phyloP scores from a whole-genome alignment of 2,113 vertebrate genomes.

The Sisor rabdophorus region DNA sequence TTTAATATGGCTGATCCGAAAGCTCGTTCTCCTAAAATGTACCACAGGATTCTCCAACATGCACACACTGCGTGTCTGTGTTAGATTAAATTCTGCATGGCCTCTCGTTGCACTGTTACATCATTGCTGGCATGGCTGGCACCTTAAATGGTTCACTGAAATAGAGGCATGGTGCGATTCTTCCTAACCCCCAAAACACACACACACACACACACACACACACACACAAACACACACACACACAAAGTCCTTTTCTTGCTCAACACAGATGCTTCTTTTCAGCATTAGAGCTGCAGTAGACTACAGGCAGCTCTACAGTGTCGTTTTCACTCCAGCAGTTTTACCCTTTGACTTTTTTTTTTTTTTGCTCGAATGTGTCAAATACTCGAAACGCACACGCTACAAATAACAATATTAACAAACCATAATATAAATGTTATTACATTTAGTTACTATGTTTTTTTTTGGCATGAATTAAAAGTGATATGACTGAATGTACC shows the following conservation, averaged over 20 bases:
- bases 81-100: constrained; percentile 48
- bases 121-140: constrained; percentile 35
- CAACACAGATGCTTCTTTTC: not conserved
- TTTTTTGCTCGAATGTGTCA: too few species aligned
- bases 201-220: not conserved
- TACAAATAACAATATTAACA: too few species aligned
- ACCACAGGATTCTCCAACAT: too few species aligned
- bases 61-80: not conserved
- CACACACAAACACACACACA: not conserved
- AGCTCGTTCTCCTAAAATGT: too few species aligned
- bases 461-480: too few species aligned
- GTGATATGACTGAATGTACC: too few species aligned
- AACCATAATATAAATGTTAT: too few species aligned
- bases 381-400: too few species aligned
- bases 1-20: too few species aligned
- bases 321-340: not conserved
- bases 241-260: constrained; percentile 2
- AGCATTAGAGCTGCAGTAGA: not conserved
- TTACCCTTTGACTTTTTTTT: not conserved
- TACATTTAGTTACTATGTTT: too few species aligned
- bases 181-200: not conserved
- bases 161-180: constrained; percentile 3
- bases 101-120: constrained; percentile 51
- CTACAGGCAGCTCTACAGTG: not conserved
- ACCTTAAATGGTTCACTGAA: not conserved